Evolutionary conservation across 92 coral and sea anemone species (phyloP), one percentile per base, ranked within the genome.

Genomic region (Metridium senile): DNA sequence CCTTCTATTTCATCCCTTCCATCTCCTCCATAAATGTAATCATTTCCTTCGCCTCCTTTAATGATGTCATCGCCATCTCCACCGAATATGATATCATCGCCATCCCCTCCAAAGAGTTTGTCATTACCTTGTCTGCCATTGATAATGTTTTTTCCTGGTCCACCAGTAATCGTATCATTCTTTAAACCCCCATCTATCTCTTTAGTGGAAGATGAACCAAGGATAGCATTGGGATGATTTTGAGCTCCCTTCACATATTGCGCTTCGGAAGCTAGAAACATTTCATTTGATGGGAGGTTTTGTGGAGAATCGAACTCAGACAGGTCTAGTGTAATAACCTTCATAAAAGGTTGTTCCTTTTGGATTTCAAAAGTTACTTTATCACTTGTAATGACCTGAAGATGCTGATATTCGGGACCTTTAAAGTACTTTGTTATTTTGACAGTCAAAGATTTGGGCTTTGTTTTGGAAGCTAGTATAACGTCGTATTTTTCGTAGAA

Each of bases 1-100:
- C 89, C 89, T 35, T 75, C 66, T 1, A 80, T 70, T 0, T 21
- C 8, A 34, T 85, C 89, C 22, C 28, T 6, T 0, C 89, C 89
- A 31, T 51, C 66, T 0, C 89, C 89, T 17, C 58, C 89, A 47
- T 79, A 85, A 13, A 85, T 72, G 85, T 65, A 79, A 43, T 85
- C 89, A 56, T 78, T 83, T 52, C 83, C 88, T 0, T 61, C 43
- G 21, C 69, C 75, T 20, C 72, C 83, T 11, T 9, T 18, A 10
- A 81, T 74, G 11, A 19, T 33, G 79, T 72, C 84, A 69, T 65
- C 27, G 1, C 85, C 84, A 26, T 78, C 77, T 49, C 88, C 88
- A 17, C 80, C 84, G 21, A 68, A 70, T 27, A 84, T 28, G 45
- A 63, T 31, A 30, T 63, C 82, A 54, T 9, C 53, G 9, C 75